Evolutionary conservation across 2,888 invertebrate species (phyloP).

Genomic region (Volucella bombylans): DNA sequence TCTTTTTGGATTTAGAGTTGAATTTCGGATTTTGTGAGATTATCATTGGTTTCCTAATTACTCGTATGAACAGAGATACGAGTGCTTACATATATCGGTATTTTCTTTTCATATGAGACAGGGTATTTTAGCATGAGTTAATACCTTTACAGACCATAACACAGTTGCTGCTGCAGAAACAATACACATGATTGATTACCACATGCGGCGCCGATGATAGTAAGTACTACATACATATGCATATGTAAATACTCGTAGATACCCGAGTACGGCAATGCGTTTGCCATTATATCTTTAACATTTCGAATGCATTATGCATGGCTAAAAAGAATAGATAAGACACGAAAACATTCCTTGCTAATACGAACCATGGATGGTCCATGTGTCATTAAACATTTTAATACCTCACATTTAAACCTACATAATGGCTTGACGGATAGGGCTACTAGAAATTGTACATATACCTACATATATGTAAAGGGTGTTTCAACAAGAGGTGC

Average conservation of each 20-base stretch:
- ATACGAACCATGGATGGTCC: not conserved
- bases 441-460: no score
- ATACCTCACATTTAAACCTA: conserved; percentile 5
- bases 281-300: conserved; percentile 29
- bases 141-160: not conserved
- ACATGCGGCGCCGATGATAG: conserved; percentile 22
- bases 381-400: conserved; percentile 41
- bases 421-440: not conserved
- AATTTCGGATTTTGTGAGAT: conserved; percentile 42
- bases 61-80: conserved; percentile 18
- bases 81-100: conserved; percentile 1
- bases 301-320: conserved; percentile 35
- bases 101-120: conserved; percentile 22
- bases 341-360: conserved; percentile 10
- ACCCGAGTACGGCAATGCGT: conserved; percentile 2
- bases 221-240: conserved; percentile 16
- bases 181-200: conserved; percentile 65
- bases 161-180: conserved; percentile 19
- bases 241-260: not conserved
- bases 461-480: no score
- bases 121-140: conserved; percentile 8
- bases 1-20: conserved; percentile 16
- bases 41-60: conserved; percentile 49
- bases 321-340: conserved; percentile 21
- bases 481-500: no score